Percentiles rank a stretch among this genome's conserved stretches.
These are phyloP conservation scores for Diplosoma virens DNA, from an alignment of 23 tunicate genomes.

Conservation along the genomic window DNA sequence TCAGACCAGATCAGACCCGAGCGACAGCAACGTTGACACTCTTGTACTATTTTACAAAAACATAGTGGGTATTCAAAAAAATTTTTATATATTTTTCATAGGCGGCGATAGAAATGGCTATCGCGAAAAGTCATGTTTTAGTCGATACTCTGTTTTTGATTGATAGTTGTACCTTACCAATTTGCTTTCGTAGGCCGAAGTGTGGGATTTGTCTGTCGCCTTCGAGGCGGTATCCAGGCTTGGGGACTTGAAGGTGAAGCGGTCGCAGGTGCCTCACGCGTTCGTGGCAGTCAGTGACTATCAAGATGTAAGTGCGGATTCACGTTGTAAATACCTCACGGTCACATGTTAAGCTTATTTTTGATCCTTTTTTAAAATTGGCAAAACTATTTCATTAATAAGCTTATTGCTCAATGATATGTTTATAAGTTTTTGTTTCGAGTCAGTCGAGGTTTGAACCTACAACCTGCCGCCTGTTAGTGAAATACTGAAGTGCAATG, in stretches of 20 bases:
- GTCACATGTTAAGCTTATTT: too few species aligned
- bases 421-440: too few species aligned
- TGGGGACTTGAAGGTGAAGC: not conserved
- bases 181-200: slow-evolving; percentile 57
- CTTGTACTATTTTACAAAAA: slow-evolving; percentile 9
- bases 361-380: too few species aligned
- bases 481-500: too few species aligned
- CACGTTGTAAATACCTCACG: too few species aligned
- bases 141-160: not conserved
- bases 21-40: not conserved
- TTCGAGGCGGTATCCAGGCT: slow-evolving; percentile 6
- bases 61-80: not conserved
- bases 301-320: slow-evolving; percentile 49
- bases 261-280: not conserved
- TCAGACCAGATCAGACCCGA: not conserved
- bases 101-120: not conserved
- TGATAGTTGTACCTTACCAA: not conserved
- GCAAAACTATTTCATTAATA: too few species aligned
- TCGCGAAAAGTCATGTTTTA: not conserved
- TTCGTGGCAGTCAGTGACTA: slow-evolving; percentile 32
- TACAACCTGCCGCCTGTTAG: too few species aligned
- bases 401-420: too few species aligned
- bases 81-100: not conserved
- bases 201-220: slow-evolving; percentile 74
- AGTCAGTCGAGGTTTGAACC: too few species aligned